These are phyloP conservation scores for Orientallactaga sibirica DNA, from an alignment of 2,797 vertebrate genomes.

Conservation along the genomic window DNA sequence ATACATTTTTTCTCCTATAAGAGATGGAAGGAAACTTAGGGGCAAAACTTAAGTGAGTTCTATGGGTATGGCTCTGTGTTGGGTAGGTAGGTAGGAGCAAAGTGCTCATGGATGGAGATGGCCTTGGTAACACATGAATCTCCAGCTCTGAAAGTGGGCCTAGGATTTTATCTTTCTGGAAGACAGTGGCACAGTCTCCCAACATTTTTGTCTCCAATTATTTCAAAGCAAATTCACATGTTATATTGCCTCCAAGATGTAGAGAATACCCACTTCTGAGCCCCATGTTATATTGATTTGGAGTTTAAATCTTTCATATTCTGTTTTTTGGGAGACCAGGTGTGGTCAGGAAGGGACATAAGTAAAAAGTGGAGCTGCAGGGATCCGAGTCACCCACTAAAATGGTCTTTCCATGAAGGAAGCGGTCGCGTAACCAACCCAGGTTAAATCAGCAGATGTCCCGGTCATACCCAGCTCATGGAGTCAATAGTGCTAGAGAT, in stretches of 20 bases:
- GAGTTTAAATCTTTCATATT: background rate
- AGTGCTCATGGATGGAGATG: background rate
- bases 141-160: background rate
- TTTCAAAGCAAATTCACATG: conserved; percentile 38
- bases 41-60: background rate
- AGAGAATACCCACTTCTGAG: background rate
- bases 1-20: background rate
- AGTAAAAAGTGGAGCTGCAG: background rate
- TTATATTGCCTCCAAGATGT: background rate
- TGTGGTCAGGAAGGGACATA: background rate
- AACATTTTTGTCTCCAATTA: background rate
- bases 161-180: background rate
- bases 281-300: background rate
- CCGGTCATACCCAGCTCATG: background rate
- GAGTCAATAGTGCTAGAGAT: background rate
- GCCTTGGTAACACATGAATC: background rate
- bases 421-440: background rate
- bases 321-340: background rate
- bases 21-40: background rate
- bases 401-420: background rate
- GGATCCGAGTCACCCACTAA: background rate
- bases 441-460: background rate
- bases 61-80: background rate
- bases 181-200: background rate
- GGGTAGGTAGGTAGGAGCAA: background rate